These are phyloP conservation scores for Nannospalax galili DNA, from an alignment of 2,113 vertebrate species.

Conservation along the genomic window DNA sequence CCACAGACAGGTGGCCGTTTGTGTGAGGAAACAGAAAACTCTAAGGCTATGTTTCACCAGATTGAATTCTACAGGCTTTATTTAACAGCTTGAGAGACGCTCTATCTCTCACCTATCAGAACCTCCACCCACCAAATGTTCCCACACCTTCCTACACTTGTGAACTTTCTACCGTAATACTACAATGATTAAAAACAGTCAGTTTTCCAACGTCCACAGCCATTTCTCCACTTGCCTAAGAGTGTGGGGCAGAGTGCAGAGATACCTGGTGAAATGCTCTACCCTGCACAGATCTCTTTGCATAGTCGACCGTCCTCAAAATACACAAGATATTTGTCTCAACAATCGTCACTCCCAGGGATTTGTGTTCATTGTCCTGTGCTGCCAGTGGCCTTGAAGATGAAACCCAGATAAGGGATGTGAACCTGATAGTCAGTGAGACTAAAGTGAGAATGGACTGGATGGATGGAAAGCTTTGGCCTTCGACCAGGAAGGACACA, in stretches of 20 bases:
- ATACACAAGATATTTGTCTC: neutral
- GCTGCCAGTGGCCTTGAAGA: constrained; percentile 44
- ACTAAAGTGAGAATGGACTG: constrained; percentile 56
- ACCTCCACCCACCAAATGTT: neutral
- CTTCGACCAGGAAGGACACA: neutral
- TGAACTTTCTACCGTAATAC: neutral
- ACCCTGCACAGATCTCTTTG: neutral
- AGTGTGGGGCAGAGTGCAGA: neutral
- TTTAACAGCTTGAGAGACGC: neutral
- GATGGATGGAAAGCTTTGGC: neutral
- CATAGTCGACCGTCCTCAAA: neutral
- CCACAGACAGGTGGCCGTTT: neutral
- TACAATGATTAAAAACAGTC: neutral
- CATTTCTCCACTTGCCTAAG: neutral
- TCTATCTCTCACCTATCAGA: neutral
- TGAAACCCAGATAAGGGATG: constrained; percentile 45
- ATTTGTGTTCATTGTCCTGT: neutral
- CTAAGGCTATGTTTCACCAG: neutral
- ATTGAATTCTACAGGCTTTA: neutral
- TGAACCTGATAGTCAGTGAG: constrained; percentile 55
- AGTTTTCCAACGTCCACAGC: neutral
- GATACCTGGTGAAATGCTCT: neutral
- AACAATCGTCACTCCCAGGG: neutral
- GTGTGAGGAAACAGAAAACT: neutral
- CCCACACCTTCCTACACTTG: neutral